phyloP scores from a whole-genome alignment of 2,113 vertebrate genomes.

The Apistogramma diplotaenia region DNA sequence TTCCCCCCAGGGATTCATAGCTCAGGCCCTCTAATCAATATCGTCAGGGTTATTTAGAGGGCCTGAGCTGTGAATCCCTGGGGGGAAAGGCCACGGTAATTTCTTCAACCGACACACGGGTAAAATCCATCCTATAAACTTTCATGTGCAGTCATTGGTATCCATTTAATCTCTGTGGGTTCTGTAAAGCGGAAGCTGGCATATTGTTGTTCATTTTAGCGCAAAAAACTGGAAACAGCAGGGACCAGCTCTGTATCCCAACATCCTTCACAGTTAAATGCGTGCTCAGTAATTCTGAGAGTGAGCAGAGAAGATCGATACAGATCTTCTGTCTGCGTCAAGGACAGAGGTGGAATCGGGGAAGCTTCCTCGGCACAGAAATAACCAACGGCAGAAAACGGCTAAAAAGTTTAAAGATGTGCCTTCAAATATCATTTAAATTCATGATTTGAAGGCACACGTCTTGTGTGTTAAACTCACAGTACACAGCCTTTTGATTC shows the following conservation, averaged over 20 bases:
- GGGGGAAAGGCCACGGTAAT: background rate
- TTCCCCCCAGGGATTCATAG: no score
- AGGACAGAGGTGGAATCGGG: background rate
- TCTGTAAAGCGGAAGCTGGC: background rate
- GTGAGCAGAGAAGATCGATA: background rate
- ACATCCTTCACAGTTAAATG: background rate
- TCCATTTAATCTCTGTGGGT: background rate
- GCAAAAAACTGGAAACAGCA: background rate
- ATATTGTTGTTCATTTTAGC: background rate
- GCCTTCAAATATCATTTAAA: background rate
- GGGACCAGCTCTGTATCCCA: background rate
- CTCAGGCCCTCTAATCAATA: no score
- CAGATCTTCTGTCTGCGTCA: background rate
- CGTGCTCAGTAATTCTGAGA: background rate
- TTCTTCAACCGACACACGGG: background rate
- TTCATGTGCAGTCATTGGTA: background rate
- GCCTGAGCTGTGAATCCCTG: constrained; percentile 7
- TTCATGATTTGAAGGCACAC: background rate
- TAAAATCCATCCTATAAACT: background rate
- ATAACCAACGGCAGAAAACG: background rate
- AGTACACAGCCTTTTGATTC: background rate
- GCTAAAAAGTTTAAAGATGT: background rate
- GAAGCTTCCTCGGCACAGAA: background rate
- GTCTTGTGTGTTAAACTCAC: background rate
- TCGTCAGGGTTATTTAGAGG: constrained; percentile 16